Conservation (phyloP, 1,140 invertebrate genomes). For the Lasioglossum baleicum region DNA sequence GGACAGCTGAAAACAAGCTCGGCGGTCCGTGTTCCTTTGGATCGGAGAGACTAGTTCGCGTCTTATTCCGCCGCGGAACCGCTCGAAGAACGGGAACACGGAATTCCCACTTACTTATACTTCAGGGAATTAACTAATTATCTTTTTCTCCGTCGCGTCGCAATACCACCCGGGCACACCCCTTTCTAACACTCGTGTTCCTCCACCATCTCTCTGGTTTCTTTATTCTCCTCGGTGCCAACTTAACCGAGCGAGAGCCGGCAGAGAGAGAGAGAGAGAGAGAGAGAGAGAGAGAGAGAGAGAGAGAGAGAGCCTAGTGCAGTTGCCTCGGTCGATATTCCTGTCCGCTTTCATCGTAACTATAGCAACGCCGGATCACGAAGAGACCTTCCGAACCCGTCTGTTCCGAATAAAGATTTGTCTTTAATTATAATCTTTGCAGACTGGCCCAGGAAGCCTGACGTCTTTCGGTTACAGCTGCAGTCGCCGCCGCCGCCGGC, state of each 20-base stretch:
- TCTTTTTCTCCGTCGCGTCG: constrained; percentile 41
- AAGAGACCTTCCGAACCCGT: constrained; percentile 63
- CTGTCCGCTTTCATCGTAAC: constrained; percentile 71
- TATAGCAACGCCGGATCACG: constrained; percentile 72
- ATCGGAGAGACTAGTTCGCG: neutral
- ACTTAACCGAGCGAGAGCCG: constrained; percentile 46
- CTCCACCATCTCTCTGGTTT: constrained; percentile 19
- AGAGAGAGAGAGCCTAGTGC: constrained; percentile 37
- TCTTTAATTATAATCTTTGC: constrained; percentile 70
- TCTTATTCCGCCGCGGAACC: too few relatives aligned
- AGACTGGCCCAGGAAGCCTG: constrained; percentile 19
- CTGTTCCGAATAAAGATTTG: constrained; percentile 68
- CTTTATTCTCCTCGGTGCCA: constrained; percentile 47
- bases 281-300: too few relatives aligned
- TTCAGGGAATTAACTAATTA: constrained; percentile 65
- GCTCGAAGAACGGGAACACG: constrained; percentile 5
- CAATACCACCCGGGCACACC: neutral
- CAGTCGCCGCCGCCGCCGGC: neutral
- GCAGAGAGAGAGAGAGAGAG: constrained; percentile 29
- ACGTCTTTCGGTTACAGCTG: neutral
- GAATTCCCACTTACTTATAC: constrained; percentile 62
- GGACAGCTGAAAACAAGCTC: neutral
- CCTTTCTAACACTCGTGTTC: neutral
- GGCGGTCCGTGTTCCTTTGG: neutral
- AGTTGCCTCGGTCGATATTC: constrained; percentile 70